Conservation (phyloP, 2,888 invertebrate genomes). For the Alsophila aescularia region DNA sequence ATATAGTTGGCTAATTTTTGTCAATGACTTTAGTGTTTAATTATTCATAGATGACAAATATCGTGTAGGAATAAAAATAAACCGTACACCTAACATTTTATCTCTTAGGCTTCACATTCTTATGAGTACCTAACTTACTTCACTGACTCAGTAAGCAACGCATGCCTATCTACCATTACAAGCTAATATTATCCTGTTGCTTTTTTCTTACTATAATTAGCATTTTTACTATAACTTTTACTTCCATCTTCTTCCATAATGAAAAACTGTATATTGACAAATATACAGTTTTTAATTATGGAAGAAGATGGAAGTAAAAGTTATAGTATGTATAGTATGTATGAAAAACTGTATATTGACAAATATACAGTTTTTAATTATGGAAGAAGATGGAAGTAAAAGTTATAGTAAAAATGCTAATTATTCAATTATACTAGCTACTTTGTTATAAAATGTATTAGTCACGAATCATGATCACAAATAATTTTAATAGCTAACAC, state of each 20-base stretch:
- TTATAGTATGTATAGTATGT: not conserved
- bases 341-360: not conserved
- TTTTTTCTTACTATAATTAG: no score
- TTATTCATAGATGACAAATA: constrained; percentile 13
- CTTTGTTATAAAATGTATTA: constrained; percentile 1
- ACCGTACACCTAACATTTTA: constrained; percentile 29
- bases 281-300: no score
- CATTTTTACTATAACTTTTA: not conserved
- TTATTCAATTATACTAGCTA: no score
- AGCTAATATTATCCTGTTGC: no score
- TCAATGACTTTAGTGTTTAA: constrained; percentile 35
- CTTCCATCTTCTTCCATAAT: not conserved
- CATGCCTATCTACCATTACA: constrained; percentile 33
- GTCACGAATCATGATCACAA: constrained; percentile 10
- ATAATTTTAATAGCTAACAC: constrained; percentile 4
- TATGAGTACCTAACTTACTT: constrained; percentile 27
- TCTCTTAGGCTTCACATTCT: constrained; percentile 31
- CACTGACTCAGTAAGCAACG: constrained; percentile 31
- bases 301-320: no score
- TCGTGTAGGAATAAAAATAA: constrained; percentile 15
- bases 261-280: not conserved
- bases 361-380: no score
- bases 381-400: no score
- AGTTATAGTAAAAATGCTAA: not conserved
- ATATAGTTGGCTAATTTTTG: constrained; percentile 53